A percentile compares a stretch with the other conserved stretches of the same genome.
Conservation (phyloP, 1,140 invertebrate species). For the Drosophila rufa region DNA sequence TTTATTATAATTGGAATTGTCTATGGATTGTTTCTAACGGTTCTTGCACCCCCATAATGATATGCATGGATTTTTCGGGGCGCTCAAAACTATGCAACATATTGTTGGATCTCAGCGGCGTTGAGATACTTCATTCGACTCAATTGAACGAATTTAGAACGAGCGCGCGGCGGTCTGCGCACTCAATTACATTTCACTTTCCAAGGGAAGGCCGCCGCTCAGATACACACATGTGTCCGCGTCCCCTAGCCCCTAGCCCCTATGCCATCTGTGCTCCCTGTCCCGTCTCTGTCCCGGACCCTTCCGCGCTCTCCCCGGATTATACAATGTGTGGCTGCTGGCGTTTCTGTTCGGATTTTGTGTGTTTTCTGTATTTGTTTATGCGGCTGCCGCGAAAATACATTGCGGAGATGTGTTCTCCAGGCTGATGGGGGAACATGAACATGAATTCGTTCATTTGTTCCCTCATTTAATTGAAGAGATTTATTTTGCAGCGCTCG, state of each 20-base stretch:
- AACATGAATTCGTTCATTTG: conserved; percentile 63
- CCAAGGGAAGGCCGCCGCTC: conserved; percentile 73
- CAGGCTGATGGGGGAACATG: conserved; percentile 53
- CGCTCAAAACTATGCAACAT: conserved; percentile 74
- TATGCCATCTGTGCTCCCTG: background rate
- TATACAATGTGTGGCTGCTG: conserved; percentile 65
- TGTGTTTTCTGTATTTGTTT: conserved; percentile 48
- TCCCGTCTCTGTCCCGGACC: conserved; percentile 4
- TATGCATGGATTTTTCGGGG: conserved; percentile 27
- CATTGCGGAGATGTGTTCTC: conserved; percentile 55
- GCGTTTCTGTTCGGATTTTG: conserved; percentile 36
- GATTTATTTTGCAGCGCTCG: conserved; percentile 67
- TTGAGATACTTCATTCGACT: conserved; percentile 54
- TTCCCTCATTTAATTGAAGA: conserved; percentile 77
- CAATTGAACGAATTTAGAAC: conserved; percentile 74
- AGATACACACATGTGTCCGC: conserved; percentile 41
- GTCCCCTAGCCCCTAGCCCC: conserved; percentile 1
- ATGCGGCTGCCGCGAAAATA: conserved; percentile 59
- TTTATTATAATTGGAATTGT: background rate
- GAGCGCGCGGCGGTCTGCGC: conserved; percentile 13
- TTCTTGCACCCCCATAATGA: conserved; percentile 22
- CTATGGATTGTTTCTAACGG: too few relatives aligned
- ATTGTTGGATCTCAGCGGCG: background rate
- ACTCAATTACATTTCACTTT: conserved; percentile 80
- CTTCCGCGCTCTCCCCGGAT: conserved; percentile 30